Evolutionary conservation across 2,888 invertebrate genomes (phyloP).

Genomic region (Calameuta idolon): DNA sequence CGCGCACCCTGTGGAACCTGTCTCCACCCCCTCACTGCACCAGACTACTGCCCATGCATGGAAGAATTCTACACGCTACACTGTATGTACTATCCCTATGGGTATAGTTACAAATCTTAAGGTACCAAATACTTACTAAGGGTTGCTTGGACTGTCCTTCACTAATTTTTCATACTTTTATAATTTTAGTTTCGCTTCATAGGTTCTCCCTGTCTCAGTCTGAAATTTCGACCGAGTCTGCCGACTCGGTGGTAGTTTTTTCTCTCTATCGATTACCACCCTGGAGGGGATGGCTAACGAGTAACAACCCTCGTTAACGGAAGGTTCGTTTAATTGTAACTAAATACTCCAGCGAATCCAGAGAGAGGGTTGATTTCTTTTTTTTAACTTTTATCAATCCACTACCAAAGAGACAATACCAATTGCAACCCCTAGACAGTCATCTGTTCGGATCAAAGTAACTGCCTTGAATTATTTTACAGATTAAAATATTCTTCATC

Average conservation of each 20-base stretch:
- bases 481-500: conserved; percentile 4
- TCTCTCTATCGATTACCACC: background rate
- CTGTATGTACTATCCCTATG: background rate
- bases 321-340: conserved; percentile 42
- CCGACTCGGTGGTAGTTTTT: background rate
- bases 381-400: background rate
- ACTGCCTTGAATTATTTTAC: conserved; percentile 2
- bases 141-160: background rate
- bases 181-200: background rate
- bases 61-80: background rate
- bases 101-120: background rate
- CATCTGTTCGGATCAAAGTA: background rate
- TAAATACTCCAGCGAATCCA: conserved; percentile 33
- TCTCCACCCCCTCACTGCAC: background rate
- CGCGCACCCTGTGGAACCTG: conserved; percentile 26
- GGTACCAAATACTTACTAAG: background rate
- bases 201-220: background rate
- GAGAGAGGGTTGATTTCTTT: background rate
- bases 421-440: background rate
- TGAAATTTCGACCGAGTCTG: background rate
- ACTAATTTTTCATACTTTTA: background rate
- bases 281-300: conserved; percentile 26
- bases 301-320: conserved; percentile 43
- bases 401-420: background rate
- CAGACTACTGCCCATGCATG: background rate